A percentile compares a stretch with the other conserved stretches of the same genome.
Conservation (phyloP, 2,888 invertebrate genomes). For the Lordiphosa andalusiaca region DNA sequence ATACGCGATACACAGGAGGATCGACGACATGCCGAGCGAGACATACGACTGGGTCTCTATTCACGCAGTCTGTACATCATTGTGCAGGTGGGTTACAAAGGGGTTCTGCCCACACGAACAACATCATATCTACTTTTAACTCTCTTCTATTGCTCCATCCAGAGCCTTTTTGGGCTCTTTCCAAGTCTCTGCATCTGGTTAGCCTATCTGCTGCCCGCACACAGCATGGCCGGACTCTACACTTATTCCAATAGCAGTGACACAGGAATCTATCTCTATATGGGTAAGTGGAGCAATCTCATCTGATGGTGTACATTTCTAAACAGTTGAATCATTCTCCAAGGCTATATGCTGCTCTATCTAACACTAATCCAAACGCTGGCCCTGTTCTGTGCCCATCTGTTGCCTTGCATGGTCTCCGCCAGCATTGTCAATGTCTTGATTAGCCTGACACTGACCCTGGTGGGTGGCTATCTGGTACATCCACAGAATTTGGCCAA, state of each 20-base stretch:
- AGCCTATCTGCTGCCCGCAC: conserved; percentile 92
- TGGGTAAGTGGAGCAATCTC: conserved; percentile 81
- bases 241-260: conserved; percentile 85
- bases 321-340: not conserved
- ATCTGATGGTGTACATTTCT: not conserved
- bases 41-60: conserved; percentile 90
- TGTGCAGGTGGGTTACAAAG: conserved; percentile 84
- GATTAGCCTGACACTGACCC: conserved; percentile 83
- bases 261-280: conserved; percentile 86
- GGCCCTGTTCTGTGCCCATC: conserved; percentile 85
- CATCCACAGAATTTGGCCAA: conserved; percentile 86
- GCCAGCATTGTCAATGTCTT: conserved; percentile 84
- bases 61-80: conserved; percentile 89
- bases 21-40: conserved; percentile 87
- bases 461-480: conserved; percentile 86
- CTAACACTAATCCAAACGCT: conserved; percentile 86
- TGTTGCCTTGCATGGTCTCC: conserved; percentile 85
- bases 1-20: conserved; percentile 80
- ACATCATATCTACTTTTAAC: too few species aligned
- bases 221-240: conserved; percentile 92
- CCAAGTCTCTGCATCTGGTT: conserved; percentile 90
- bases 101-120: not conserved
- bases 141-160: not conserved
- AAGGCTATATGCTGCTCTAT: conserved; percentile 87
- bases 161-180: conserved; percentile 90